These are phyloP conservation scores for Smittia aterrima DNA, from an alignment of 2,888 invertebrate genomes.

Conservation along the genomic window DNA sequence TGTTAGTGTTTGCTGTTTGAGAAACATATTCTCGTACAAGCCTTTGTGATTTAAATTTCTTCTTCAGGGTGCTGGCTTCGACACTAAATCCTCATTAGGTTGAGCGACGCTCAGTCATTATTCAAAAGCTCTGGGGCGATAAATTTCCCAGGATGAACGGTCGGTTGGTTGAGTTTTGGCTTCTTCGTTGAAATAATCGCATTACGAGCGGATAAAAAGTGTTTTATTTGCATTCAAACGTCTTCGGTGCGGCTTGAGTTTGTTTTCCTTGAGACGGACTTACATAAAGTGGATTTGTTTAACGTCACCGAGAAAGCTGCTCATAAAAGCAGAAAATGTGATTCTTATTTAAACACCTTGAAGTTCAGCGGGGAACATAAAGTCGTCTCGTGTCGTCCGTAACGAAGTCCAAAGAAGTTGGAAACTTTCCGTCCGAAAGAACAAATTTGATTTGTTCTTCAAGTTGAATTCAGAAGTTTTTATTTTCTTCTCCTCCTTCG, in stretches of 20 bases:
- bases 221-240: neutral
- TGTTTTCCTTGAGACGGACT: neutral
- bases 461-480: neutral
- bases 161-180: slow-evolving; percentile 2
- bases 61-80: neutral
- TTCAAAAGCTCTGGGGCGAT: neutral
- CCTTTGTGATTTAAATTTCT: too few relatives aligned
- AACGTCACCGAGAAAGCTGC: too few relatives aligned
- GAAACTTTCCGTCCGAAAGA: neutral
- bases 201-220: slow-evolving; percentile 34
- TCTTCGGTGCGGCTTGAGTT: neutral
- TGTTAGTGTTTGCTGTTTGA: too few relatives aligned
- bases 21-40: too few relatives aligned
- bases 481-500: neutral
- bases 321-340: too few relatives aligned
- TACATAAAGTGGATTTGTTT: too few relatives aligned
- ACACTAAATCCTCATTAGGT: neutral
- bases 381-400: too few relatives aligned
- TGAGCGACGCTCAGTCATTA: neutral
- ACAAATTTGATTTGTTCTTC: slow-evolving; percentile 10
- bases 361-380: too few relatives aligned
- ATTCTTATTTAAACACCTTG: too few relatives aligned
- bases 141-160: slow-evolving; percentile 21
- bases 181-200: slow-evolving; percentile 34
- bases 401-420: neutral